Conservation (phyloP, 2,797 vertebrate species). For the Gambusia yucatana region DNA sequence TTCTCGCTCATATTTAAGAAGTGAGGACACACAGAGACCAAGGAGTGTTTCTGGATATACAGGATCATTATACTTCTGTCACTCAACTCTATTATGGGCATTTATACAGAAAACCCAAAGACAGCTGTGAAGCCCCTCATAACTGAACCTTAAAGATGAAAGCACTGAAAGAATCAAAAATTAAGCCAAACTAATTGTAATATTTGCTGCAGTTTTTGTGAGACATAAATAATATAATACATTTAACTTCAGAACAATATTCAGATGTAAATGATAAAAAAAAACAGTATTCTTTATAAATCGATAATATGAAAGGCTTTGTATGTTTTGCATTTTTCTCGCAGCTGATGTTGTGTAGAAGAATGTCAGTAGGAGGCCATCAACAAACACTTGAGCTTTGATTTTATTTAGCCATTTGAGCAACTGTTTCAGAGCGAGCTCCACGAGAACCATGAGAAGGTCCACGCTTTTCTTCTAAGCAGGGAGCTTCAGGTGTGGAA, state of each 20-base stretch:
- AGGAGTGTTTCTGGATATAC: conserved; percentile 1
- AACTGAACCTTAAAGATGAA: neutral
- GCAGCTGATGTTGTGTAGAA: neutral
- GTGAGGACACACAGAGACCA: conserved; percentile 20
- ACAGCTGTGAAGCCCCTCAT: neutral
- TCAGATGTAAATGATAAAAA: neutral
- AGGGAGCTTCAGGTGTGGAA: neutral
- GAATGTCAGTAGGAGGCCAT: neutral
- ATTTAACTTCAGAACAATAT: neutral
- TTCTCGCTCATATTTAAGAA: conserved; percentile 15
- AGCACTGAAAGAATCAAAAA: neutral
- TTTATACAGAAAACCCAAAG: neutral
- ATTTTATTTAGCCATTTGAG: neutral
- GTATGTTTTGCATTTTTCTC: neutral
- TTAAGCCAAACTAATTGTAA: neutral
- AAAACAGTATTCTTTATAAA: neutral
- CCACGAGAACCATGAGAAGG: neutral
- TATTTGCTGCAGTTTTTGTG: neutral
- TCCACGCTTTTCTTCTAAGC: neutral
- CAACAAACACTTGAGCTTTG: neutral
- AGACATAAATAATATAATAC: neutral
- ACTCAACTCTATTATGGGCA: neutral
- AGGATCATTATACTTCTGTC: neutral
- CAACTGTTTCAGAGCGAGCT: neutral
- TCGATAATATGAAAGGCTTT: neutral